phyloP scores from a whole-genome alignment of 2,113 vertebrate species.

The Corythornis cristatus region DNA sequence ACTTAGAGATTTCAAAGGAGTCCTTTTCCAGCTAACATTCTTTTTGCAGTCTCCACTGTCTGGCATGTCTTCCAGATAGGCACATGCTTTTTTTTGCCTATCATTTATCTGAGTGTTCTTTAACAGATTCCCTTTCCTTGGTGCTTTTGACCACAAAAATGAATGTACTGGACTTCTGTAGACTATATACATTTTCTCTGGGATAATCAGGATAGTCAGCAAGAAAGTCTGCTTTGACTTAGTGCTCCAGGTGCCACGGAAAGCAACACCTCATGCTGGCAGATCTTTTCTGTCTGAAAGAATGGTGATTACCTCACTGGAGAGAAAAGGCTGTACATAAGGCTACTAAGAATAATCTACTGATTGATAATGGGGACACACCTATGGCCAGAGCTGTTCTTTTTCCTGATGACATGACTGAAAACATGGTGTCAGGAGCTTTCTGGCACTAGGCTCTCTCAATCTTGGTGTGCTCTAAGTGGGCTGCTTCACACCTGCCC shows the following conservation, averaged over 20 bases:
- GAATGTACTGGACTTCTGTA: background rate
- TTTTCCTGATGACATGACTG: background rate
- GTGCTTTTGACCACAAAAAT: background rate
- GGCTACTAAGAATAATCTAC: background rate
- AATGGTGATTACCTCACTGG: background rate
- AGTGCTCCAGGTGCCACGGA: background rate
- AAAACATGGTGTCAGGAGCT: background rate
- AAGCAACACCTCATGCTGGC: background rate
- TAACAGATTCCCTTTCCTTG: background rate
- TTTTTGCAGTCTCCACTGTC: background rate
- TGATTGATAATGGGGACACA: background rate
- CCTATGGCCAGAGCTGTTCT: background rate
- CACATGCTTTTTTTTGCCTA: background rate
- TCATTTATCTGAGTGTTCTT: background rate
- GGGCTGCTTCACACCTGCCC: background rate
- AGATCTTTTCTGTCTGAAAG: background rate
- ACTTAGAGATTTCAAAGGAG: background rate
- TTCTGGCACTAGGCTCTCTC: background rate
- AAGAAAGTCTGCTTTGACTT: background rate
- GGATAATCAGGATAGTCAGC: background rate
- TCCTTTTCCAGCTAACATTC: background rate
- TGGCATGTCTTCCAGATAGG: background rate
- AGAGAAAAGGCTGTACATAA: background rate
- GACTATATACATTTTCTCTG: background rate
- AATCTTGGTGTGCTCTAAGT: background rate